Evolutionary conservation across 1,140 invertebrate genomes (phyloP), one percentile per base, ranked within the genome.

Genomic region (Goniozus legneri): DNA sequence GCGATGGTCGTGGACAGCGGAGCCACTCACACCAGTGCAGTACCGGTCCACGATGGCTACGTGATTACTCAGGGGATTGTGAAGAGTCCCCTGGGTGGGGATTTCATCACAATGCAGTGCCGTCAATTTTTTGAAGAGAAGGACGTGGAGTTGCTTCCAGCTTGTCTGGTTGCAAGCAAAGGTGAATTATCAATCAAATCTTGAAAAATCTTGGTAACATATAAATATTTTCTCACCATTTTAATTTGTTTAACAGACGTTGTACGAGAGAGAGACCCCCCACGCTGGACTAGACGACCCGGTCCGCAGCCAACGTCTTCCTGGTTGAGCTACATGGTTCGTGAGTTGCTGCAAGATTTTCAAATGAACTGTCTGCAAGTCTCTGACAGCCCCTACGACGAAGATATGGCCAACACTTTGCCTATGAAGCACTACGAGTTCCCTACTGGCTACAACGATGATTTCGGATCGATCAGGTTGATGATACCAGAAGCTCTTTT

Each of bases 11-110:
- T 97, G 13, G 95, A 97, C 67, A 91, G 90, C 69, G 95, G 91
- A 2, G 91, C 92, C 0, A 93, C 91, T 30, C 92, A 97, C 64
- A 97, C 95, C 0, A 92, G 93, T 10, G 94, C 93, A 8, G 88
- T 96, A 3, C 95, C 95, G 4, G 93, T 97, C 20, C 88, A 92
- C 64, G 79, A 92, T 71, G 89, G 94, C n/a, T 96, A 95, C 76
- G 92, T 94, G 3, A 76, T 97, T 3, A 84, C 86, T 4, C 89
- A 92, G 64, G 91, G 91, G 2, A 93, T 96, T 39, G 91, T 95
- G 0, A 89, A 92, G 61, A 92, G 90, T 13, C 92, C 92, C 0
- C 73, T 97, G 2, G 95, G 91, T 12, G 94, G 95, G 10, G 95
- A 98, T 70, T 95, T 96, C 57, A 82, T 97, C 3, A 87, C 85